These are phyloP conservation scores for Tortricodes alternella DNA, from an alignment of 2,888 invertebrate genomes.

Conservation along the genomic window DNA sequence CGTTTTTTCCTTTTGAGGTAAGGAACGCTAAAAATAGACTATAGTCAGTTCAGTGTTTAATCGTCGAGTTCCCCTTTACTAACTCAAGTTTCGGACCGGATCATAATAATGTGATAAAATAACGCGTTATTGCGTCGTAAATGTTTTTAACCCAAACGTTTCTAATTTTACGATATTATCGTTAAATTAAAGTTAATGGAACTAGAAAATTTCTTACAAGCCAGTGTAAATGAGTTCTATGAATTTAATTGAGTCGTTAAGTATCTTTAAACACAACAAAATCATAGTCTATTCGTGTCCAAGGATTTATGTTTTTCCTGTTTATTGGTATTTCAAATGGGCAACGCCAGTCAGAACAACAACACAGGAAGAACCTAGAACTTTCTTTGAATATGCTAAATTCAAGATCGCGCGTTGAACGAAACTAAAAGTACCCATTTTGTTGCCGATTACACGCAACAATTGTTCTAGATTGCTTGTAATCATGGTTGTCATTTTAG, in stretches of 20 bases:
- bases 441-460: conserved; percentile 2
- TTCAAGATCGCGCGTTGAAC: conserved; percentile 3
- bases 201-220: too few relatives aligned
- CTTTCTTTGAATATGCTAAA: conserved; percentile 10
- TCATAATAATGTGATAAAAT: too few relatives aligned
- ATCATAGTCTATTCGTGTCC: too few relatives aligned
- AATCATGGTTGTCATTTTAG: conserved; percentile 6
- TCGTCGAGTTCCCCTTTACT: too few relatives aligned
- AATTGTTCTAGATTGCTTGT: neutral
- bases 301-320: conserved; percentile 14
- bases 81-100: too few relatives aligned
- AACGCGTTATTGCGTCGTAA: too few relatives aligned
- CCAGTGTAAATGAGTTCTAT: neutral
- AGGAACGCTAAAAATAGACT: too few relatives aligned
- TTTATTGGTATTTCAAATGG: neutral
- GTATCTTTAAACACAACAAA: neutral
- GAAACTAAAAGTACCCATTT: conserved; percentile 5
- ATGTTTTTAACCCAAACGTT: too few relatives aligned
- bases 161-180: too few relatives aligned
- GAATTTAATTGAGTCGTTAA: conserved; percentile 1
- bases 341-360: neutral
- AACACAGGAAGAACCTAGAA: conserved; percentile 2
- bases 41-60: too few relatives aligned
- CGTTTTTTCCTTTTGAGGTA: too few relatives aligned
- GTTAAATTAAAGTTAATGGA: too few relatives aligned